Base-by-base conservation (phyloP, 2,113 vertebrate genomes). In the Ascaphus truei region DNA sequence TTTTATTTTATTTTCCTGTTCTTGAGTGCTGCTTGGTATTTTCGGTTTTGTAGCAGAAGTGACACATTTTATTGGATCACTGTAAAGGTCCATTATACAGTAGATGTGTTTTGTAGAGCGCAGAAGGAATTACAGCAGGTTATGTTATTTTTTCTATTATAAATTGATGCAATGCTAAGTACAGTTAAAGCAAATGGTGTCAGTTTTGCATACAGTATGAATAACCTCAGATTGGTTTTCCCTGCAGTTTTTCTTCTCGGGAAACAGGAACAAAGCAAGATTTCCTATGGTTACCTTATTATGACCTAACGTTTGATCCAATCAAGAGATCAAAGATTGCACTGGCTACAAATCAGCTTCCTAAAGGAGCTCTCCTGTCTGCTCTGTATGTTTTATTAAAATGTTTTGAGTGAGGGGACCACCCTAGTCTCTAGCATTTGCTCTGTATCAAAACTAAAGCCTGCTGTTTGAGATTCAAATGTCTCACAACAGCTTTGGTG, bases 61-160 rank as follows among this genome's bases (percentile, higher is more conserved):
- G 65, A 68, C 22, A 25, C 22, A 11, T 31, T 58, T 68, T 58
- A 59, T 68, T 68, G 65, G 64, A 52, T 67, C 64, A 34, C 8
- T 15, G 8, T 3, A 16, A 53, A 67, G 64, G 65, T 47, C 41
- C n/a, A 15, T n/a, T n/a, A n/a, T n/a, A n/a, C 7, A 8, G 12
- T 26, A 45, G 55, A 45, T 31, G 43, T 62, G 33, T 51, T 26
- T 34, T n/a, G 33, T 43, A 51, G 23, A 51, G 45, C 29, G 20
- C 45, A 36, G 41, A 48, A 9, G 3, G n/a, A 11, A 9, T 33
- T 33, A 6, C 33, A 7, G 13, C 33, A n/a, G 27, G 31, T 34
- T 27, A 13, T 30, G 31, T n/a, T 16, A 34, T 36, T 62, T 58
- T 63, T n/a, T n/a, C n/a, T 33, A 43, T 29, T 43, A 10, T 26